Evolutionary conservation across 2,113 vertebrate genomes (phyloP).

Genomic region (Aythya baeri): DNA sequence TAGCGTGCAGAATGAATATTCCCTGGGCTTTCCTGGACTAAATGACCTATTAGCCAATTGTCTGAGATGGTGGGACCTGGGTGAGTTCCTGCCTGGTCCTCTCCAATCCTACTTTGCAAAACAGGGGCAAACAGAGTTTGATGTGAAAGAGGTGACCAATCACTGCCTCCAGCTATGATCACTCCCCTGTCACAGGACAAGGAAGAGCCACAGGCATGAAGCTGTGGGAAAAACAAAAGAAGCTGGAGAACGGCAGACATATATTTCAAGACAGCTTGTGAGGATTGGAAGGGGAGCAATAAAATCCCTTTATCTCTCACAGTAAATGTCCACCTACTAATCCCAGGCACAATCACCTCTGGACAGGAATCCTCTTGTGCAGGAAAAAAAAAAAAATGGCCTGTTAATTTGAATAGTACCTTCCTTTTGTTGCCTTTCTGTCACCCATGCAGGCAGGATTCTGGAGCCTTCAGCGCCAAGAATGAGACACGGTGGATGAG

Average conservation of each 20-base stretch:
- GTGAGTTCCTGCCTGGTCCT: neutral
- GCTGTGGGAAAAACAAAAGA: neutral
- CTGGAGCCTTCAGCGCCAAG: neutral
- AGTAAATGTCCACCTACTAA: neutral
- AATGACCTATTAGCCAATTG: neutral
- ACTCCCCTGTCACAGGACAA: neutral
- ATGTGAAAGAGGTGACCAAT: neutral
- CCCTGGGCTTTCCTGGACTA: neutral
- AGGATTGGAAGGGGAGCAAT: neutral
- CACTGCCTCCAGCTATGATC: neutral
- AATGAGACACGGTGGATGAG: neutral
- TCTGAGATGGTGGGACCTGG: neutral
- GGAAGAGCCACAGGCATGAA: neutral
- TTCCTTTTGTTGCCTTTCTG: neutral
- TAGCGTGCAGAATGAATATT: no score
- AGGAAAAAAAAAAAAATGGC: neutral
- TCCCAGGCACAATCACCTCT: neutral
- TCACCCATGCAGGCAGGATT: neutral
- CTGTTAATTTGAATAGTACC: neutral
- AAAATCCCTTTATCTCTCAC: neutral
- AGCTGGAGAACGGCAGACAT: neutral
- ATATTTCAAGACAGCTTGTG: accelerated
- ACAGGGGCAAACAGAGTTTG: neutral
- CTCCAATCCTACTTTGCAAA: neutral
- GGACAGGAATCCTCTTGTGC: neutral